Base-by-base conservation (phyloP, 2,888 invertebrate genomes). In the Acronicta alni region DNA sequence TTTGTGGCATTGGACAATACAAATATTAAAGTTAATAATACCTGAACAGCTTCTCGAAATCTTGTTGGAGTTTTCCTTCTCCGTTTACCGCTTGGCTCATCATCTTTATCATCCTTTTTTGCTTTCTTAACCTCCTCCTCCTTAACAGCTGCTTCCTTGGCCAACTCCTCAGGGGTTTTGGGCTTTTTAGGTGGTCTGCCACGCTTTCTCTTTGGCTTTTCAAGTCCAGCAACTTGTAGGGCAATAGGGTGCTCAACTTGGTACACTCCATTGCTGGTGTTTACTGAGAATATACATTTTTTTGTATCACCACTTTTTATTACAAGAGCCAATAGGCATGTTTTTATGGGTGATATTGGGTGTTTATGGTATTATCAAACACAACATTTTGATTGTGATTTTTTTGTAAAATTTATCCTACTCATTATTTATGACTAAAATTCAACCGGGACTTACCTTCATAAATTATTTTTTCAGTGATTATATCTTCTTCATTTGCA, bases 181-280 rank as follows among this genome's bases (percentile, higher is more conserved):
- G 68, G 84, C 67, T 89, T 92, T 87, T 97, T 97, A 0, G 96
- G 96, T 12, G 97, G 97, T 41, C 97, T 92, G 8, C 97, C 97
- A 26, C 97, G 90, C 86, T 96, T 97, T 53, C 95, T 91, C 80
- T 95, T 95, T 0, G 96, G 96, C 72, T 95, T 96, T 30, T 95
- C 95, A 18, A 96, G 83, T 1, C 96, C 96, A 58, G 96, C 95
- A 67, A 96, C 95, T 90, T 95, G 95, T 16, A 97, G 86, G 2
- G 95, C 89, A 69, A 96, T 92, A 17, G 96, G 95, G 81, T 97
- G 96, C 26, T 96, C 96, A 0, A 94, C 89, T 58, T 95, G 93
- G 84, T 96, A 97, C 42, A 96, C 87, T 1, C 95, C 95, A 73
- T 96, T 95, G 69, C 95, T 95, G 20, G 95, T 95, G 69, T 95